Percentiles rank a stretch among this genome's conserved stretches.
Conservation (phyloP, 2,888 invertebrate species). For the Caenorhabditis wallacei region DNA sequence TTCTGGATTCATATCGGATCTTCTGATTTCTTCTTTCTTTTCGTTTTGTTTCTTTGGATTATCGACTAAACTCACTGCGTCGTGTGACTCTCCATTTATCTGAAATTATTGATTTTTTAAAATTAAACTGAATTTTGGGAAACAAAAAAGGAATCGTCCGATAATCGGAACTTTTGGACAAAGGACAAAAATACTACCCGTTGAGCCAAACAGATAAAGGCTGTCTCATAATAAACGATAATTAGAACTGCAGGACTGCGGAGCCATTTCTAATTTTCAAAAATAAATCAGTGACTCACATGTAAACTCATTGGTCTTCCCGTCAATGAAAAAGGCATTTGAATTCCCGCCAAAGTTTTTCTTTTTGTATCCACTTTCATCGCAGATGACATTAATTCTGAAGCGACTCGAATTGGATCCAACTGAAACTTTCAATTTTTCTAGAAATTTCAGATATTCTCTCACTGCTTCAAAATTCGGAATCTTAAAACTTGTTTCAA, state of each 20-base stretch:
- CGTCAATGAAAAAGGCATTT: constrained; percentile 67
- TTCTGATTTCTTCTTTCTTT: constrained; percentile 25
- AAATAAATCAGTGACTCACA: too few relatives aligned
- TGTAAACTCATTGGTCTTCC: constrained; percentile 68
- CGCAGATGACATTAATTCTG: constrained; percentile 67
- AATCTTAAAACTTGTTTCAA: constrained; percentile 66
- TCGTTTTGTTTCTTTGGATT: constrained; percentile 28
- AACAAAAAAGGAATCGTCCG: too few relatives aligned
- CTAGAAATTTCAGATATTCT: neutral
- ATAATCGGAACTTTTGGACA: too few relatives aligned
- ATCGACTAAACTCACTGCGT: constrained; percentile 55
- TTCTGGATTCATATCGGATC: constrained; percentile 58
- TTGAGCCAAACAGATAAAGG: too few relatives aligned
- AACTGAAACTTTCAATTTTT: constrained; percentile 55
- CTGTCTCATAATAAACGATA: too few relatives aligned
- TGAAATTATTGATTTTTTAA: constrained; percentile 32
- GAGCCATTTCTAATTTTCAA: too few relatives aligned
- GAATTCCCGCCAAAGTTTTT: constrained; percentile 67
- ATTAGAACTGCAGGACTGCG: too few relatives aligned
- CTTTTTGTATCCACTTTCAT: constrained; percentile 65
- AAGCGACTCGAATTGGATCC: constrained; percentile 67
- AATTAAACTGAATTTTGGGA: too few relatives aligned
- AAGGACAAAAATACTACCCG: too few relatives aligned
- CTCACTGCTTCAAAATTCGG: constrained; percentile 69
- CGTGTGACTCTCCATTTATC: constrained; percentile 62